Conservation (phyloP, 2,888 invertebrate species). For the Eupithecia subfuscata region DNA sequence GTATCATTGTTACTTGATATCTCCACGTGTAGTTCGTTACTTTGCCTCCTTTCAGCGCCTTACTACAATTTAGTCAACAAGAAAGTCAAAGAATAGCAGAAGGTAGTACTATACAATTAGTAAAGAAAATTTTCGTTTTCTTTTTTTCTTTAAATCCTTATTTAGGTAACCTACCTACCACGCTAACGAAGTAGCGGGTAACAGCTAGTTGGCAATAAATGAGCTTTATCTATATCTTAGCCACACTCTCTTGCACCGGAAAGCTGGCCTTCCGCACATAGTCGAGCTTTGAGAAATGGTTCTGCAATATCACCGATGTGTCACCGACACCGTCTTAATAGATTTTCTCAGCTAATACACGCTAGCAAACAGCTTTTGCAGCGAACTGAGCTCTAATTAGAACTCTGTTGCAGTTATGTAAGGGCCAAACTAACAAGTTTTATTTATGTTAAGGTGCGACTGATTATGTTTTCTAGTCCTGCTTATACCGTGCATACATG, state of each 20-base stretch:
- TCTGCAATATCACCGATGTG: constrained; percentile 69
- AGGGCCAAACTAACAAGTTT: neutral
- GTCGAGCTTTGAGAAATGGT: constrained; percentile 69
- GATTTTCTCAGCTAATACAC: constrained; percentile 55
- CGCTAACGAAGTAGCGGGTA: too few relatives aligned
- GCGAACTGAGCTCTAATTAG: constrained; percentile 11
- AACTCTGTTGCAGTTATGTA: constrained; percentile 1
- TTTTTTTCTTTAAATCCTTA: too few relatives aligned
- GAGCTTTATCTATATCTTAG: neutral
- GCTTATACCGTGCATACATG: neutral
- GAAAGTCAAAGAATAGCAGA: too few relatives aligned
- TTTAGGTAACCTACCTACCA: too few relatives aligned
- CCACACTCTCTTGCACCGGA: neutral
- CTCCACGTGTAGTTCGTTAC: too few relatives aligned
- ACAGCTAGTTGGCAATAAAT: too few relatives aligned
- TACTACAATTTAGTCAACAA: too few relatives aligned
- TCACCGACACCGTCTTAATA: constrained; percentile 63
- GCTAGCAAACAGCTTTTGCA: constrained; percentile 38
- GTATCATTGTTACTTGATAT: too few relatives aligned
- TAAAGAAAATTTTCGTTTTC: too few relatives aligned
- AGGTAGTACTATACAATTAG: too few relatives aligned
- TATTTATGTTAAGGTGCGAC: neutral
- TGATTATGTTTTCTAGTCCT: neutral
- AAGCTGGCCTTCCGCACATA: constrained; percentile 32
- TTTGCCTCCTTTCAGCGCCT: too few relatives aligned